Evolutionary conservation across 2,888 invertebrate genomes (phyloP).

Genomic region (Eristalinus aeneus): DNA sequence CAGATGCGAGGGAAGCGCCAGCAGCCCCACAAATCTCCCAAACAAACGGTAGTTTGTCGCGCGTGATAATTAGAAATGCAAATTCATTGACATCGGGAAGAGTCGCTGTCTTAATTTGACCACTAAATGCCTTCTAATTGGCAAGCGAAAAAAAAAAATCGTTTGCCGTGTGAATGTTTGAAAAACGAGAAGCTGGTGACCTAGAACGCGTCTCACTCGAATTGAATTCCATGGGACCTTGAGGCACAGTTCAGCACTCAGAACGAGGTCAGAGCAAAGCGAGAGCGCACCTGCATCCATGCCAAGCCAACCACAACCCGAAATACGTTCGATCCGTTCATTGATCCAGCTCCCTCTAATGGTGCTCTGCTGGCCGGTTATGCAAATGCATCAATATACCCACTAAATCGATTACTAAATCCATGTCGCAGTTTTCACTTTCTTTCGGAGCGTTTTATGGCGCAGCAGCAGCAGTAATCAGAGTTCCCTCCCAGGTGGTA

Average conservation of each 20-base stretch:
- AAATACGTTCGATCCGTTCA: neutral
- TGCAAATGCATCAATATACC: slow-evolving; percentile 22
- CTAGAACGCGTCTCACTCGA: no score
- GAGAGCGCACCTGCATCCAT: no score
- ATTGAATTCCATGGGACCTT: no score
- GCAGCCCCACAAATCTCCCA: neutral
- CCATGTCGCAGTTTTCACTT: slow-evolving; percentile 52
- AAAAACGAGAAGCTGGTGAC: neutral
- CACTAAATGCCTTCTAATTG: slow-evolving; percentile 15
- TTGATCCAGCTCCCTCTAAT: neutral
- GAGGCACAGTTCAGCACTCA: neutral
- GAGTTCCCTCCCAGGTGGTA: no score
- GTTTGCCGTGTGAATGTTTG: neutral
- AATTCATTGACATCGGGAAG: slow-evolving; percentile 6
- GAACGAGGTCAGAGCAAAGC: neutral
- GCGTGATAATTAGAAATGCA: slow-evolving; percentile 20
- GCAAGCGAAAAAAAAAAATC: neutral
- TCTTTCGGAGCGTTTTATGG: slow-evolving; percentile 37
- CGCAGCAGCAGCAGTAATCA: slow-evolving; percentile 4
- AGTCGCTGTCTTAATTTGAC: neutral
- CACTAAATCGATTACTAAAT: slow-evolving; percentile 53
- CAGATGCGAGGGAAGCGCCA: no score
- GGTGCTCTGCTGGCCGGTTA: slow-evolving; percentile 9
- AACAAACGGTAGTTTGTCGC: slow-evolving; percentile 8
- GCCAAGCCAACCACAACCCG: neutral